Evolutionary conservation across 2,797 vertebrate species (phyloP).

Genomic region (Phoxinus dragarum): DNA sequence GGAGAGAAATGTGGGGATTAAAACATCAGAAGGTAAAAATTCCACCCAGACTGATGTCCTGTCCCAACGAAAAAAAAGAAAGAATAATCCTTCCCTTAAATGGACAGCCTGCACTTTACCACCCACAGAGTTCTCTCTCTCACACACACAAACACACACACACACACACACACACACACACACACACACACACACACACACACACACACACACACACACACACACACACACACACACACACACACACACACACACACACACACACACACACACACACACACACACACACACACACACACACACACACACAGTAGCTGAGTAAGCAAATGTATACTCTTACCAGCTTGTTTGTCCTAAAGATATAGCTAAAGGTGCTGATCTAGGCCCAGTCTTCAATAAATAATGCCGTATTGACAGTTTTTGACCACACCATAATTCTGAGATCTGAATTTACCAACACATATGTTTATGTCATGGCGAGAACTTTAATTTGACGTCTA

Average conservation of each 20-base stretch:
- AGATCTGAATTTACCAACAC: background rate
- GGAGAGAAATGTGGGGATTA: constrained; percentile 66
- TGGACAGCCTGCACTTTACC: constrained; percentile 72
- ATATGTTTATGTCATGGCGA: background rate
- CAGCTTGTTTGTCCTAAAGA: constrained; percentile 22
- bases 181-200: no score
- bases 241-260: no score
- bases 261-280: constrained; percentile 40
- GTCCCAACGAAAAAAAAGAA: constrained; percentile 68
- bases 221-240: no score
- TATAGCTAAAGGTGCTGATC: constrained; percentile 34
- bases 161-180: no score
- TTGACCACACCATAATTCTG: constrained; percentile 6
- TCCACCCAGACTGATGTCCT: constrained; percentile 69
- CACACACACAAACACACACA: background rate
- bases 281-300: constrained; percentile 39
- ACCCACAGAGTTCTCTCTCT: constrained; percentile 65
- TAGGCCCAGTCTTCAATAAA: constrained; percentile 20
- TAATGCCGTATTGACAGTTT: constrained; percentile 18
- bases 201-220: no score
- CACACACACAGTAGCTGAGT: constrained; percentile 34
- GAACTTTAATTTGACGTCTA: background rate
- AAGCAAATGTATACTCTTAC: constrained; percentile 4
- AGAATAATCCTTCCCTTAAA: constrained; percentile 73
- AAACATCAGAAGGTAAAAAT: constrained; percentile 71